Evolutionary conservation across 2,113 vertebrate species (phyloP).

Genomic region (Erinaceus europaeus): DNA sequence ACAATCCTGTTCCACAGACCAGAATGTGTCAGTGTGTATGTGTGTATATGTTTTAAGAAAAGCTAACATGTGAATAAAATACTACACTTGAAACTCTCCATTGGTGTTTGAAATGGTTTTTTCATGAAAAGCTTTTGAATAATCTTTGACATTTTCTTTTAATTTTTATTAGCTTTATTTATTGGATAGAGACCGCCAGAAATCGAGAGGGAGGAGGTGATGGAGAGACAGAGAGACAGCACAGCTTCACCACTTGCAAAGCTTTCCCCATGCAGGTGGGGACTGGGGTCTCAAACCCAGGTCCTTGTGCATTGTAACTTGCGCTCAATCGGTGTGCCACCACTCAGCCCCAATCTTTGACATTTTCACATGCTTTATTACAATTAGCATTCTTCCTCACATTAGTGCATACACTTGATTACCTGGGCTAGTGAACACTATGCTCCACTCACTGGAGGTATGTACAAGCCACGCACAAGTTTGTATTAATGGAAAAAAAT

Average conservation of each 20-base stretch:
- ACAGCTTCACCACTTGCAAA: too few relatives aligned
- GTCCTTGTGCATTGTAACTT: too few relatives aligned
- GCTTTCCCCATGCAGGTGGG: too few relatives aligned
- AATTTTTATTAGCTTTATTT: too few relatives aligned
- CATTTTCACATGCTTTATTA: constrained; percentile 76
- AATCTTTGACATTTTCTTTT: too few relatives aligned
- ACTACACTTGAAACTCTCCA: constrained; percentile 88
- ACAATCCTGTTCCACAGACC: constrained; percentile 83
- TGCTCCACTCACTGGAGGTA: constrained; percentile 64
- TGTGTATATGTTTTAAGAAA: constrained; percentile 91
- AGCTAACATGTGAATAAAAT: constrained; percentile 97
- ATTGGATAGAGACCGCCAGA: too few relatives aligned
- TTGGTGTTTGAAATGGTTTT: constrained; percentile 83
- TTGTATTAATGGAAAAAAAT: constrained; percentile 65
- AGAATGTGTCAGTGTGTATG: constrained; percentile 83
- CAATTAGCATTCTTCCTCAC: constrained; percentile 77
- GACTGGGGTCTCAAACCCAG: too few relatives aligned
- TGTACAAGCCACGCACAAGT: constrained; percentile 67
- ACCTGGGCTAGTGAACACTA: constrained; percentile 74
- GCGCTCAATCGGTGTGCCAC: too few relatives aligned
- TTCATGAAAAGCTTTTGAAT: too few relatives aligned
- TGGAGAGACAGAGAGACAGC: too few relatives aligned
- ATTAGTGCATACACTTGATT: constrained; percentile 68
- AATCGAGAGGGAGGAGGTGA: too few relatives aligned
- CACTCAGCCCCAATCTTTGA: too few relatives aligned